phyloP scores from a whole-genome alignment of 2,113 vertebrate species.

The Malaclemys terrapin region DNA sequence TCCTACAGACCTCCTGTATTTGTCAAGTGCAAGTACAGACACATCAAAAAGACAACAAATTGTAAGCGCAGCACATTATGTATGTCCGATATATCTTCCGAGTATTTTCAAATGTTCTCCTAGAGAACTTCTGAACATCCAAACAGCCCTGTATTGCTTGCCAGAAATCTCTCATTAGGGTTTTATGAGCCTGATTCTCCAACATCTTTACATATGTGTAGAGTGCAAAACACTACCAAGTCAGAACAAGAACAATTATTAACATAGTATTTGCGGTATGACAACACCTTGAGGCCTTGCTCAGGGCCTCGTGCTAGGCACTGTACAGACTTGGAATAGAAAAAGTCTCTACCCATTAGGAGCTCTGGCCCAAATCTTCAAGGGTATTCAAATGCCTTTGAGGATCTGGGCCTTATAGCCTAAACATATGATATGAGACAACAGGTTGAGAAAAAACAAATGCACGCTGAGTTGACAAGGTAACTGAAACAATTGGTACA shows the following conservation, averaged over 20 bases:
- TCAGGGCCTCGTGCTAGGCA: not conserved
- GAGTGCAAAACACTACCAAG: not conserved
- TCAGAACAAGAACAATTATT: not conserved
- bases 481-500: not conserved
- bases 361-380: not conserved
- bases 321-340: not conserved
- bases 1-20: constrained; percentile 25
- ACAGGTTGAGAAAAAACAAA: not conserved
- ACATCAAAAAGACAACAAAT: constrained; percentile 16
- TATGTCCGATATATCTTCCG: not conserved
- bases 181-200: not conserved
- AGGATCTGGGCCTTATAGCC: not conserved
- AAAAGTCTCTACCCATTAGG: not conserved
- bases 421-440: not conserved
- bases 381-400: not conserved
- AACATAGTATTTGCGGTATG: not conserved
- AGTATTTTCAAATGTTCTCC: constrained; percentile 21
- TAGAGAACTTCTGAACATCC: not conserved
- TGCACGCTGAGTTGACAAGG: not conserved
- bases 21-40: constrained; percentile 43
- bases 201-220: not conserved
- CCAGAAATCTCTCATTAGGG: not conserved
- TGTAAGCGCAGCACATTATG: not conserved
- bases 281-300: not conserved
- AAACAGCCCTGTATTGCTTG: not conserved